phyloP scores from a whole-genome alignment of 2,797 vertebrate species.

The Pangasius larnaudii region DNA sequence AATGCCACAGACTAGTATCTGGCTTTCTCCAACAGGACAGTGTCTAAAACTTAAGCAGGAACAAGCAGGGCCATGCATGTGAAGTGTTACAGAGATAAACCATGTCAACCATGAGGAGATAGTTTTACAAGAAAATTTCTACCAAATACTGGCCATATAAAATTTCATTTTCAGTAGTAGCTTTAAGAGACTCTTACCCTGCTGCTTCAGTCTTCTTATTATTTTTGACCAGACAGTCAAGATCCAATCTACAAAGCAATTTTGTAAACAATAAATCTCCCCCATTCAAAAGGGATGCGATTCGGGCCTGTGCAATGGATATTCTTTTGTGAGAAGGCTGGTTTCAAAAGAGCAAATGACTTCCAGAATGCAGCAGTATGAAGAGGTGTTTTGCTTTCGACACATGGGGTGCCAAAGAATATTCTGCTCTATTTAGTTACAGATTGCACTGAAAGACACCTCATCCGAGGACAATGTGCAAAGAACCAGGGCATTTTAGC shows the following conservation, averaged over 20 bases:
- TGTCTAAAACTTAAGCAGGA: neutral
- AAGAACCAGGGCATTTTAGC: conserved; percentile 66
- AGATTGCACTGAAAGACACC: conserved; percentile 41
- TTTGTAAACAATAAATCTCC: conserved; percentile 57
- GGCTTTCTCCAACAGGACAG: neutral
- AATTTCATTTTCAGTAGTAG: neutral
- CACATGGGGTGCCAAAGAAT: conserved; percentile 35
- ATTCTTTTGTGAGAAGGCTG: neutral
- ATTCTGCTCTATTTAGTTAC: conserved; percentile 39
- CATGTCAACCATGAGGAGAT: neutral
- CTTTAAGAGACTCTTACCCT: neutral
- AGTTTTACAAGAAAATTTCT: neutral
- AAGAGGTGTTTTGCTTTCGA: conserved; percentile 2
- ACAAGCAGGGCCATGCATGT: neutral
- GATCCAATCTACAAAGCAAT: conserved; percentile 38
- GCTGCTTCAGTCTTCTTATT: neutral
- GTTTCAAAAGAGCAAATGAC: conserved; percentile 13
- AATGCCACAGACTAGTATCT: neutral
- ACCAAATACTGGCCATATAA: neutral
- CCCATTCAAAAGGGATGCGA: conserved; percentile 41
- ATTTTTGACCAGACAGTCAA: conserved; percentile 6
- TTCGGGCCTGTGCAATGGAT: neutral
- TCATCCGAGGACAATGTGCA: conserved; percentile 46
- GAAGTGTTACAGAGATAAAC: neutral
- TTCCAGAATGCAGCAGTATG: conserved; percentile 6